Conservation (phyloP, 2,113 vertebrate species). For the Copsychus sechellarum region DNA sequence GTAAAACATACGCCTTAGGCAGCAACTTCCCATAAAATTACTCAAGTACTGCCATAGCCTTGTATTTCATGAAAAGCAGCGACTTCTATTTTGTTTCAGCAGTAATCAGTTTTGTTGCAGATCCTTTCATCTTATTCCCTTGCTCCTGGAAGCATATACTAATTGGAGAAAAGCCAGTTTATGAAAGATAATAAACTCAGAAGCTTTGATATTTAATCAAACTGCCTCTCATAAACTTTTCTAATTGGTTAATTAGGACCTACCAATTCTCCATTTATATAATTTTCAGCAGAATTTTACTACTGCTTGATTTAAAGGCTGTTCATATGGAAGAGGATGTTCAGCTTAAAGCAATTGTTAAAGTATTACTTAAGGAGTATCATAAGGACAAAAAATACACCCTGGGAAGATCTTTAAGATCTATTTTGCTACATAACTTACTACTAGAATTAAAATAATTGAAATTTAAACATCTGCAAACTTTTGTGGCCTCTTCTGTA, state of each 20-base stretch:
- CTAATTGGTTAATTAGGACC: constrained; percentile 46
- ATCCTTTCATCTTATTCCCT: constrained; percentile 28
- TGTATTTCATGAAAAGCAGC: constrained; percentile 35
- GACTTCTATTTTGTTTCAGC: constrained; percentile 29
- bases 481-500: not conserved
- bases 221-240: constrained; percentile 18
- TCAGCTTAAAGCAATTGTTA: not conserved
- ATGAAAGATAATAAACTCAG: constrained; percentile 13
- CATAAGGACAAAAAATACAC: not conserved
- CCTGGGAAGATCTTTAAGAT: not conserved
- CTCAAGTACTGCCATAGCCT: not conserved
- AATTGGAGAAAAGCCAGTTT: constrained; percentile 47
- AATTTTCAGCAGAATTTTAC: constrained; percentile 25
- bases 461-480: constrained; percentile 1
- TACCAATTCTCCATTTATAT: constrained; percentile 31
- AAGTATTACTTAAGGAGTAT: not conserved
- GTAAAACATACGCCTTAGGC: constrained; percentile 28
- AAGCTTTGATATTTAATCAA: constrained; percentile 39
- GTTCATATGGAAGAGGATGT: not conserved
- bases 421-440: not conserved
- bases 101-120: constrained; percentile 25
- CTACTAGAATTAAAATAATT: constrained; percentile 15
- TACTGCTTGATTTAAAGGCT: not conserved
- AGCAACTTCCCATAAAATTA: constrained; percentile 30
- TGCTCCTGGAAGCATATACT: constrained; percentile 6